phyloP scores from a whole-genome alignment of 2,888 invertebrate species.

The Homarus gammarus region DNA sequence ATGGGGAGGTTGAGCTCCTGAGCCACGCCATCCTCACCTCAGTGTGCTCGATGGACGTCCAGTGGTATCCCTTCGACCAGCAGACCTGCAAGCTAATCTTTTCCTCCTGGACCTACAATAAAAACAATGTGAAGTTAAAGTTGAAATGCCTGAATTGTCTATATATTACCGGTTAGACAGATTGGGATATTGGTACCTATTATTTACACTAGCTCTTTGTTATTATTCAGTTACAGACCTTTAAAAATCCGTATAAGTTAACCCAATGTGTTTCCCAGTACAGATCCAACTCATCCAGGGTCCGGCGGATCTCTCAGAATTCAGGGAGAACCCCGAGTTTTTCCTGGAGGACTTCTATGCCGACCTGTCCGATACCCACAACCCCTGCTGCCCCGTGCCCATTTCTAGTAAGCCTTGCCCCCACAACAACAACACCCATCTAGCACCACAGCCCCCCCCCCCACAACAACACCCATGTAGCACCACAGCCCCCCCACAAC shows the following conservation, averaged over 20 bases:
- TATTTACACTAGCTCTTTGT: background rate
- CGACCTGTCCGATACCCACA: slow-evolving; percentile 7
- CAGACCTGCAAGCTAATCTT: slow-evolving; percentile 62
- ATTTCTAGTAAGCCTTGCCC: slow-evolving; percentile 55
- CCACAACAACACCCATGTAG: no score
- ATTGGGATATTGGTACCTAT: no score
- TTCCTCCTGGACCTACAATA: slow-evolving; percentile 65
- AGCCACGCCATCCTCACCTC: slow-evolving; percentile 69
- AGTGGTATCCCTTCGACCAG: slow-evolving; percentile 72
- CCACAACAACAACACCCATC: no score
- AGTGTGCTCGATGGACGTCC: slow-evolving; percentile 60
- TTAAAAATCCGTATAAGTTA: background rate
- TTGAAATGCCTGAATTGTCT: no score
- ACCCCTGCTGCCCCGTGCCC: slow-evolving; percentile 57
- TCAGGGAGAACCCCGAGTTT: slow-evolving; percentile 61
- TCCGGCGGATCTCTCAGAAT: slow-evolving; percentile 62
- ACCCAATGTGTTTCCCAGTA: background rate
- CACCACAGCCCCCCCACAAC: no score
- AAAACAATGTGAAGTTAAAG: slow-evolving; percentile 28
- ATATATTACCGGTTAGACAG: no score
- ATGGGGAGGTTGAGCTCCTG: slow-evolving; percentile 58
- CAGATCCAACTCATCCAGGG: slow-evolving; percentile 58
- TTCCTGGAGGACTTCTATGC: slow-evolving; percentile 67
- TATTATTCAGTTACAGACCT: background rate
- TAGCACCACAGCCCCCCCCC: no score